phyloP scores from a whole-genome alignment of 2,113 vertebrate species.

The Cettia cetti region DNA sequence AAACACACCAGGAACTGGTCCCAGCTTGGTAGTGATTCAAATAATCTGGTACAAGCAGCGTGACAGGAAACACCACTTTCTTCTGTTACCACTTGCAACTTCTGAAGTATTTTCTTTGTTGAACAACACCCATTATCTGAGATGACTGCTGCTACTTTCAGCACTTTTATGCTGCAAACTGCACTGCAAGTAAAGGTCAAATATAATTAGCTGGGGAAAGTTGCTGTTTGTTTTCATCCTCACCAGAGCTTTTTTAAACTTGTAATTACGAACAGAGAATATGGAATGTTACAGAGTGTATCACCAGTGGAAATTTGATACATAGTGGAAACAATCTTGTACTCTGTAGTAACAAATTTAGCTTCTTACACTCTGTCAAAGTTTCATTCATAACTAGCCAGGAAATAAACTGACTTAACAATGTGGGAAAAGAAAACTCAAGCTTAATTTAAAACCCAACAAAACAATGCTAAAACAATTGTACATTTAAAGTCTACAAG shows the following conservation, averaged over 20 bases:
- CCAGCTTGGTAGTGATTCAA: background rate
- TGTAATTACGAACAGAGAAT: background rate
- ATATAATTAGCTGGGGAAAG: slow-evolving; percentile 21
- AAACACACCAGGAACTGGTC: background rate
- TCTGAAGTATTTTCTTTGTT: background rate
- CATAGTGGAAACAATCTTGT: background rate
- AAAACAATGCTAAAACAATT: background rate
- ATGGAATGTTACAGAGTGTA: background rate
- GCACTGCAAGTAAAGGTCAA: slow-evolving; percentile 35
- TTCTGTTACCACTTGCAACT: background rate
- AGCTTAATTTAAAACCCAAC: background rate
- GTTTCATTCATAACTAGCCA: background rate
- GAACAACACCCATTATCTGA: background rate
- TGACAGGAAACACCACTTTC: background rate
- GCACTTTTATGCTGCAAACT: background rate
- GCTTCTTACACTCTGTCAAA: background rate
- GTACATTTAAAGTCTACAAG: background rate
- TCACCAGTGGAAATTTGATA: background rate
- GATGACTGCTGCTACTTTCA: background rate
- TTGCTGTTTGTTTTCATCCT: slow-evolving; percentile 23
- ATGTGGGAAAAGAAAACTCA: background rate
- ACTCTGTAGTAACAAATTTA: background rate
- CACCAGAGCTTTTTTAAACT: background rate
- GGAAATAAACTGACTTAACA: background rate
- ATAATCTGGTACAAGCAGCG: background rate